Percentiles rank a stretch among this genome's conserved stretches.
phyloP scores from a whole-genome alignment of 2,797 vertebrate species.

The Neoniphon sammara region DNA sequence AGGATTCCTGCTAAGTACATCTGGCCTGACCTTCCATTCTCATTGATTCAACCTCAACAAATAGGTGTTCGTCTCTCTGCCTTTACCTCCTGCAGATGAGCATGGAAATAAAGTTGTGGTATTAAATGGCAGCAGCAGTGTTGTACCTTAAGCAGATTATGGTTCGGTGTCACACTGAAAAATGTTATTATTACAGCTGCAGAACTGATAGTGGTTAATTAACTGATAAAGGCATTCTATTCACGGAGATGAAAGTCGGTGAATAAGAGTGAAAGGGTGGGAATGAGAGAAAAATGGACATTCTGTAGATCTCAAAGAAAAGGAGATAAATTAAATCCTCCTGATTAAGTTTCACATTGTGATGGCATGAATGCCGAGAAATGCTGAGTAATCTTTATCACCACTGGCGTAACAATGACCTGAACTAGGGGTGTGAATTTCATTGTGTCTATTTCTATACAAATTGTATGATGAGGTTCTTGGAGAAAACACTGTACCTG shows the following conservation, averaged over 20 bases:
- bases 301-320: slow-evolving; percentile 58
- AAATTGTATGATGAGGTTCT: slow-evolving; percentile 36
- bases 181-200: slow-evolving; percentile 67
- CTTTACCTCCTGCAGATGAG: slow-evolving; percentile 23
- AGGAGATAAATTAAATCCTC: slow-evolving; percentile 67
- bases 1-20: slow-evolving; percentile 56
- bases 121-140: slow-evolving; percentile 43
- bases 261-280: slow-evolving; percentile 59
- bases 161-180: slow-evolving; percentile 56
- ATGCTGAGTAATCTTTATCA: slow-evolving; percentile 57
- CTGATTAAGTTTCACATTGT: slow-evolving; percentile 65
- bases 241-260: slow-evolving; percentile 67
- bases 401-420: slow-evolving; percentile 53
- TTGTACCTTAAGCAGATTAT: slow-evolving; percentile 55
- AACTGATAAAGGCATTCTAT: slow-evolving; percentile 75
- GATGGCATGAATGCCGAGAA: slow-evolving; percentile 37
- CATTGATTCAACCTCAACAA: slow-evolving; percentile 47
- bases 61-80: slow-evolving; percentile 32
- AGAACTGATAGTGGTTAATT: slow-evolving; percentile 79
- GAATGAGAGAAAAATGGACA: slow-evolving; percentile 59
- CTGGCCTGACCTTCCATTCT: slow-evolving; percentile 58
- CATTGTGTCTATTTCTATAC: slow-evolving; percentile 54
- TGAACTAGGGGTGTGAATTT: slow-evolving; percentile 42
- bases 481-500: slow-evolving; percentile 48
- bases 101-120: slow-evolving; percentile 47